Base-by-base conservation (phyloP, 1,140 invertebrate genomes). In the Pseudomyrmex gracilis region DNA sequence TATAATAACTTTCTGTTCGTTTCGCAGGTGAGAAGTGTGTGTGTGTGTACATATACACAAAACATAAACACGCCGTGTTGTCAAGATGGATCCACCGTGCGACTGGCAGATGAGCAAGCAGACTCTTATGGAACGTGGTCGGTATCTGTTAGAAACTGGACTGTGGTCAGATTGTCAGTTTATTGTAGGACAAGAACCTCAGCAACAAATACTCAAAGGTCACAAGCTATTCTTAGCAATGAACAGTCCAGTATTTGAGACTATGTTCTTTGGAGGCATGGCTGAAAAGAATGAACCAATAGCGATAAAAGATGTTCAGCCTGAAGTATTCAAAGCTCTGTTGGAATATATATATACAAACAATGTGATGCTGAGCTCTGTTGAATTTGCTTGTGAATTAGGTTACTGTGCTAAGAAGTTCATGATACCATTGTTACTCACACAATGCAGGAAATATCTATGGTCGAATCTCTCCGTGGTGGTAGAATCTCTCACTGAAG, bases 341-440 rank as follows among this genome's bases (percentile, higher is more conserved):
- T 91, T 97, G 2, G 95, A 97, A 93, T 98, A 97, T 87, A 97
- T 98, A 64, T 98, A 98, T 90, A 97, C 97, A 12, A 97, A 98
- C 87, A 95, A 96, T 85, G 96, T 98, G 58, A 96, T 96, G 84
- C 95, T 98, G 9, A 95, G 95, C 68, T 97, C 97, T 7, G 97
- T 97, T 91, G 97, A 98, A 88, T 96, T 97, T 89, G 97, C 97
- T 0, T 98, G 97, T 93, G 97, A 98, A 86, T 93, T 98, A 15
- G 98, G 97, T 92, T 98, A 98, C 93, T 97, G 97, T 73, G 97
- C 97, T 13, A 98, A 98, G 89, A 98, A 98, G 89, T 98, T 98
- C 89, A 97, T 98, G 96, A 90, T 98, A 20, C 97, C 97, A 1
- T 95, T 96, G 92, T 94, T 98, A 7, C 97, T 98, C 0, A 96